A percentile compares a stretch with the other conserved stretches of the same genome.
Conservation (phyloP, 2,888 invertebrate species). For the Neuroscelio doddi region DNA sequence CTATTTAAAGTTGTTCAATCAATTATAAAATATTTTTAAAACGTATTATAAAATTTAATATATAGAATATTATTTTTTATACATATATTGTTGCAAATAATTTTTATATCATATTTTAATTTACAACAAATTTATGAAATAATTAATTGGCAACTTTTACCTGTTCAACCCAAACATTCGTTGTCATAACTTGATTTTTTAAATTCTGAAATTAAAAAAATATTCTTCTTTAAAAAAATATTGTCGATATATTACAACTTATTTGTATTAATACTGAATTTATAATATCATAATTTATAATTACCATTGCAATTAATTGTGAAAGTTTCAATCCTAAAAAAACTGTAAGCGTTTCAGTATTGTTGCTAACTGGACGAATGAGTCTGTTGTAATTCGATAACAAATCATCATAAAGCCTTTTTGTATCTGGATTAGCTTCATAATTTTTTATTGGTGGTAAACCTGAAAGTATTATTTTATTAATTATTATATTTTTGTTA, state of each 20-base stretch:
- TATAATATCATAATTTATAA: too few species aligned
- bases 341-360: constrained; percentile 93
- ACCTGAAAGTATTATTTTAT: constrained; percentile 51
- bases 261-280: constrained; percentile 6
- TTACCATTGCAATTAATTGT: constrained; percentile 87
- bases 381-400: constrained; percentile 96
- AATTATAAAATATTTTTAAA: too few species aligned
- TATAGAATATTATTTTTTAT: too few species aligned
- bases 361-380: constrained; percentile 94
- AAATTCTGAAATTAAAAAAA: constrained; percentile 75
- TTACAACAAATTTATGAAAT: neutral
- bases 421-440: constrained; percentile 94
- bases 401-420: constrained; percentile 95
- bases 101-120: too few species aligned
- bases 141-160: constrained; percentile 72
- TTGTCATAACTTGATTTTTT: constrained; percentile 95
- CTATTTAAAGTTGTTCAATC: too few species aligned
- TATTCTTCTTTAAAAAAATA: constrained; percentile 8
- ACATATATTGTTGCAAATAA: too few species aligned
- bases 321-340: constrained; percentile 91
- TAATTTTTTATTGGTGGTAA: constrained; percentile 61
- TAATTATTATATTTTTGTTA: neutral
- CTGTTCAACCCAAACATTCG: constrained; percentile 95
- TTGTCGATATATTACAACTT: neutral
- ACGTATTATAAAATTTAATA: too few species aligned